phyloP scores from a whole-genome alignment of 1,140 invertebrate species.

The Brachystomella parvula region DNA sequence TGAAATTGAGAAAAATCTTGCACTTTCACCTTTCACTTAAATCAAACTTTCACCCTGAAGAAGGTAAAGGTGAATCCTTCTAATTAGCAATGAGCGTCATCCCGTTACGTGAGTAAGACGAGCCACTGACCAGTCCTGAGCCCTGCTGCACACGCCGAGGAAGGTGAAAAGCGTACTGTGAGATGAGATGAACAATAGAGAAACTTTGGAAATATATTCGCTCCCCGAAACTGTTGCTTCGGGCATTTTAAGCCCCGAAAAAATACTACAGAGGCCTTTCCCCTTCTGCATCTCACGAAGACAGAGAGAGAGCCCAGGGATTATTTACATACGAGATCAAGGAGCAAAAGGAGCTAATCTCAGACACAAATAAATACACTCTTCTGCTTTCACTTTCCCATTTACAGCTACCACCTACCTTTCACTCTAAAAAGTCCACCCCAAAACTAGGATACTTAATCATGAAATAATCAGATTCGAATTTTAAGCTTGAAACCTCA shows the following conservation, averaged over 20 bases:
- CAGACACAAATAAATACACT: neutral
- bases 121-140: neutral
- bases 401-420: neutral
- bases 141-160: neutral
- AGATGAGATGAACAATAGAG: neutral
- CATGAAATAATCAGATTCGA: too few relatives aligned
- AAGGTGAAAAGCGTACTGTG: neutral
- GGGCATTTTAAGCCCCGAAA: slow-evolving; percentile 34
- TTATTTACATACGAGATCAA: slow-evolving; percentile 8
- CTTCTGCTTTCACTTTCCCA: neutral
- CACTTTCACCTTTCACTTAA: neutral
- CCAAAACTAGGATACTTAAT: too few relatives aligned
- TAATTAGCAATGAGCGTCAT: too few relatives aligned
- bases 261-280: slow-evolving; percentile 21
- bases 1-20: too few relatives aligned
- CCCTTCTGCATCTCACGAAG: slow-evolving; percentile 22
- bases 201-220: neutral
- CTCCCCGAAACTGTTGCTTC: slow-evolving; percentile 36
- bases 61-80: too few relatives aligned
- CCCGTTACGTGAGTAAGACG: too few relatives aligned
- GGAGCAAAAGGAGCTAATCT: neutral
- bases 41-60: neutral
- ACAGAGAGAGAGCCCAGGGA: neutral
- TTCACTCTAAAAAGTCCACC: neutral
- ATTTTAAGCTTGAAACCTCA: neutral